These are phyloP conservation scores for Hemicrepidius hirtus DNA, from an alignment of 2,888 invertebrate genomes.

Conservation along the genomic window DNA sequence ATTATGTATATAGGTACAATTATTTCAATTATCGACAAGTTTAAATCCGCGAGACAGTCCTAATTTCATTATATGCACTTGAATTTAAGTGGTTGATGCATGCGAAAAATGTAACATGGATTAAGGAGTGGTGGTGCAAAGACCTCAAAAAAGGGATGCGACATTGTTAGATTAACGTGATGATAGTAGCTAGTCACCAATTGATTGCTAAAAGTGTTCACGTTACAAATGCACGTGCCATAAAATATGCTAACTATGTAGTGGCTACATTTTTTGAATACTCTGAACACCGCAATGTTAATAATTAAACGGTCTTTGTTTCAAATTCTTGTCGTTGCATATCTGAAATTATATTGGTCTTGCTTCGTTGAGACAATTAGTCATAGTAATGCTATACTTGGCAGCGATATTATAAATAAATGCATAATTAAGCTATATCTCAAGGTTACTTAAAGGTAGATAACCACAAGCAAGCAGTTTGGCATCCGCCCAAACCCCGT, in stretches of 20 bases:
- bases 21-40: too few relatives aligned
- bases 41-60: too few relatives aligned
- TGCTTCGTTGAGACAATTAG: neutral
- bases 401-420: constrained; percentile 15
- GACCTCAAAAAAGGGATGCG: constrained; percentile 38
- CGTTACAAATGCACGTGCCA: constrained; percentile 33
- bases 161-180: constrained; percentile 41
- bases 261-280: constrained; percentile 6
- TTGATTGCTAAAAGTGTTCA: constrained; percentile 36
- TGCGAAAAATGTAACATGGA: constrained; percentile 32
- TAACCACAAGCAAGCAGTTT: constrained; percentile 61
- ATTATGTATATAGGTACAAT: too few relatives aligned
- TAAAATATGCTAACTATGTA: constrained; percentile 26
- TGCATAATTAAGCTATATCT: constrained; percentile 40
- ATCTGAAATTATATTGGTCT: neutral
- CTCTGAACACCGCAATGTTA: neutral
- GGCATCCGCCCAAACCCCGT: constrained; percentile 63
- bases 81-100: constrained; percentile 6
- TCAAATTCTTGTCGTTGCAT: neutral
- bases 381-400: constrained; percentile 9
- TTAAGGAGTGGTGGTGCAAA: constrained; percentile 35
- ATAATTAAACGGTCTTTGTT: neutral
- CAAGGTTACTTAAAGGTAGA: constrained; percentile 55
- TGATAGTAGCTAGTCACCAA: constrained; percentile 21
- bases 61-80: too few relatives aligned